Conservation (phyloP, 2,113 vertebrate genomes). For the Carettochelys insculpta region DNA sequence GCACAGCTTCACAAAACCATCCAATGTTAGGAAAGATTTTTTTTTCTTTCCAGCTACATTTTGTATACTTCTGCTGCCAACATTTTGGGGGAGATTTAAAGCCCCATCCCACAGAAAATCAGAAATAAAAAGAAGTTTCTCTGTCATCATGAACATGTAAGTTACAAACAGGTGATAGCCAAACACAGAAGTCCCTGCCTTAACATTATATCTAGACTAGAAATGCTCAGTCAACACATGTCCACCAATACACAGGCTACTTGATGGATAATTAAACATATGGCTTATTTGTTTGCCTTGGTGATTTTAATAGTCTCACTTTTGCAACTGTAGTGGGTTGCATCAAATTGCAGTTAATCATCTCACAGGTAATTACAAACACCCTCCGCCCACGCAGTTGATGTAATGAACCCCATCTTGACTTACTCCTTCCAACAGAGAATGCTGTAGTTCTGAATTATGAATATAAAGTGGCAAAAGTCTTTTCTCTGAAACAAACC, state of each 20-base stretch:
- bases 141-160: not conserved
- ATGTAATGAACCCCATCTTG: not conserved
- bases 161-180: rapidly evolving
- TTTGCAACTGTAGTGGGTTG: slow-evolving; percentile 36
- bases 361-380: slow-evolving; percentile 12
- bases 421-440: slow-evolving; percentile 21
- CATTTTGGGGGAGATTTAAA: not conserved
- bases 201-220: not conserved
- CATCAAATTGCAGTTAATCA: slow-evolving; percentile 24
- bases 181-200: not conserved
- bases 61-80: not conserved
- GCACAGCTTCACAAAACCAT: not conserved
- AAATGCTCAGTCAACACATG: not conserved
- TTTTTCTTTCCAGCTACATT: not conserved
- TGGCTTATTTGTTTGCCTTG: slow-evolving; percentile 41
- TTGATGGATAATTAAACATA: slow-evolving; percentile 41
- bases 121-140: not conserved
- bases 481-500: slow-evolving; percentile 25
- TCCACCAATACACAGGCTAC: not conserved
- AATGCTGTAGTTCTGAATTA: slow-evolving; percentile 26
- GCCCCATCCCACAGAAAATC: not conserved
- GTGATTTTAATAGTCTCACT: slow-evolving; percentile 50
- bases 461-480: not conserved
- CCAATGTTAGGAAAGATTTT: not conserved
- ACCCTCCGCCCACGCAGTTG: not conserved